These are phyloP conservation scores for Urocitellus parryii DNA, from an alignment of 2,113 vertebrate species.

Conservation along the genomic window DNA sequence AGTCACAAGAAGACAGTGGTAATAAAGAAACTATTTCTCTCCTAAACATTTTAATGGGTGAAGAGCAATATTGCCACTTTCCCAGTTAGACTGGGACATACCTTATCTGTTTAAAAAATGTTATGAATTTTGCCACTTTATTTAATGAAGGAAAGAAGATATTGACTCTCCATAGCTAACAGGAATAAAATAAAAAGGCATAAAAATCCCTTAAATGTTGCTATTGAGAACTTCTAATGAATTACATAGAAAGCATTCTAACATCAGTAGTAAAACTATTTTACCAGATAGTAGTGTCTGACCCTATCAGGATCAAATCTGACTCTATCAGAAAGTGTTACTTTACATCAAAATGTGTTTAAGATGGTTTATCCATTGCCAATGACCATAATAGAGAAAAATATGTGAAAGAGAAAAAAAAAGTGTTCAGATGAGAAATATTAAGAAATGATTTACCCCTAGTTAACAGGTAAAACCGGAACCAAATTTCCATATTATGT, in stretches of 20 bases:
- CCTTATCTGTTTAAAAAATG: neutral
- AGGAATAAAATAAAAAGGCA: neutral
- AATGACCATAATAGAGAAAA: neutral
- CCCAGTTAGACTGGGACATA: neutral
- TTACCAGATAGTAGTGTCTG: too few relatives aligned
- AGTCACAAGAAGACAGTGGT: neutral
- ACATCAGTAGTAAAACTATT: neutral
- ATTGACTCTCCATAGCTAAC: neutral
- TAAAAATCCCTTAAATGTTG: neutral
- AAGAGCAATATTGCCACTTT: neutral
- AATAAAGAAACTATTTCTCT: neutral
- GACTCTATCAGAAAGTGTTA: neutral
- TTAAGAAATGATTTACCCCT: neutral
- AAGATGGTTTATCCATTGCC: neutral
- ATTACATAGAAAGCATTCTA: neutral
- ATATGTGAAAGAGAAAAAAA: neutral
- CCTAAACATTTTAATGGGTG: neutral
- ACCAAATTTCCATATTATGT: neutral
- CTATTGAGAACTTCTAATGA: neutral
- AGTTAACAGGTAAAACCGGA: neutral
- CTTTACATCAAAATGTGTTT: neutral
- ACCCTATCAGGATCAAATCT: too few relatives aligned
- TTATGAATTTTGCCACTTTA: neutral
- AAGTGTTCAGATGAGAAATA: neutral
- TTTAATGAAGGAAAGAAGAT: neutral